These are phyloP conservation scores for Chymomyza amoena DNA, from an alignment of 2,888 invertebrate species.

Conservation along the genomic window DNA sequence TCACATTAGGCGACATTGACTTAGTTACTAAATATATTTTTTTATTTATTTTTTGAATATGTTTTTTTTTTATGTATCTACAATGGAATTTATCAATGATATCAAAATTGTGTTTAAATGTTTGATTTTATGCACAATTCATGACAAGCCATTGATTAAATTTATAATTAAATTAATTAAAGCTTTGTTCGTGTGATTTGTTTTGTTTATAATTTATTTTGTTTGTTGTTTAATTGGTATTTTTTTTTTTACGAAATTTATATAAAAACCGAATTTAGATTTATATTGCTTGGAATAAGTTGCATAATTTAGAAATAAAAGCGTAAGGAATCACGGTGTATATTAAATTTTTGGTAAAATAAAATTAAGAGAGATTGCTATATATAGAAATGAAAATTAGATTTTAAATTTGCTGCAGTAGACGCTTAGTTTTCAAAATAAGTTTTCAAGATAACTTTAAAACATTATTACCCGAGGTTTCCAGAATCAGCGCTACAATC, in stretches of 20 bases:
- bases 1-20: constrained; percentile 74
- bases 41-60: constrained; percentile 48
- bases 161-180: constrained; percentile 75
- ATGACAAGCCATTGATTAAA: constrained; percentile 18
- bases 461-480: no score
- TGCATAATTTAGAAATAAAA: no score
- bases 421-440: no score
- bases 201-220: constrained; percentile 21
- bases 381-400: no score
- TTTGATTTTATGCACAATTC: constrained; percentile 20
- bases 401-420: no score
- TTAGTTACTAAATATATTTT: constrained; percentile 60
- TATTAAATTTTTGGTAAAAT: no score
- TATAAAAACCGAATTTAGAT: constrained; percentile 25
- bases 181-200: constrained; percentile 59
- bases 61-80: constrained; percentile 60
- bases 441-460: no score
- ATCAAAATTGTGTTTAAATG: constrained; percentile 50
- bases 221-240: constrained; percentile 16
- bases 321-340: no score
- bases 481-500: no score
- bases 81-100: constrained; percentile 65
- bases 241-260: not conserved
- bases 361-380: no score
- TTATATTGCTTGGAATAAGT: not conserved